These are phyloP conservation scores for Alca torda DNA, from an alignment of 2,797 vertebrate species.

Conservation along the genomic window DNA sequence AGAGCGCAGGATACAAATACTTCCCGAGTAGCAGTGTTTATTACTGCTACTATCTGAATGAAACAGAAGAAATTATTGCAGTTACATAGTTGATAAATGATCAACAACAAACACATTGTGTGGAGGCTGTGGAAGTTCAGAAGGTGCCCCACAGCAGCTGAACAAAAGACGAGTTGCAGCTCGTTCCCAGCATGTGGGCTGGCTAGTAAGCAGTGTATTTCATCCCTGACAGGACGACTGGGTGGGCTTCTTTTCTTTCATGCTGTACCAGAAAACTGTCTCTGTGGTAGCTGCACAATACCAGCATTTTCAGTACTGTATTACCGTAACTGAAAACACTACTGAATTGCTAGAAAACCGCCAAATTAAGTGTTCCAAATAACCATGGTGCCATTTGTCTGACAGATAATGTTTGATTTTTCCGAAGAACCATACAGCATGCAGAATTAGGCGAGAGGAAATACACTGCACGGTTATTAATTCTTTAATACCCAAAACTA, in stretches of 20 bases:
- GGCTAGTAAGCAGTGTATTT: not conserved
- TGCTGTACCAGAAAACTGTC: not conserved
- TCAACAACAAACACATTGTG: not conserved
- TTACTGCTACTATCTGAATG: not conserved
- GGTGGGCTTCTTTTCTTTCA: not conserved
- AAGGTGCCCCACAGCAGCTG: not conserved
- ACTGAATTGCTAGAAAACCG: not conserved
- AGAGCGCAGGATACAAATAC: not conserved
- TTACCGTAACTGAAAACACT: not conserved
- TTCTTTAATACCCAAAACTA: conserved; percentile 51
- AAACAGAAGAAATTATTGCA: not conserved
- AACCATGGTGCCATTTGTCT: conserved; percentile 5
- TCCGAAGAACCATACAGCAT: not conserved
- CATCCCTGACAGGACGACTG: not conserved
- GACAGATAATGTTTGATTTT: conserved; percentile 44
- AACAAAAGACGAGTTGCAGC: not conserved
- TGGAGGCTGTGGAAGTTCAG: not conserved
- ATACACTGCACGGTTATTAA: conserved; percentile 37
- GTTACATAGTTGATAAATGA: not conserved
- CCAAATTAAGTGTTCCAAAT: conserved; percentile 42
- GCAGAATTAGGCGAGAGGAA: not conserved
- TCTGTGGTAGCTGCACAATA: not conserved
- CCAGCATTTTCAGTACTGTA: not conserved
- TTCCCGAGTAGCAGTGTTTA: not conserved
- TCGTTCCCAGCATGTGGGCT: not conserved